Conservation (phyloP, 2,113 vertebrate genomes). For the Nyctibius bracteatus region DNA sequence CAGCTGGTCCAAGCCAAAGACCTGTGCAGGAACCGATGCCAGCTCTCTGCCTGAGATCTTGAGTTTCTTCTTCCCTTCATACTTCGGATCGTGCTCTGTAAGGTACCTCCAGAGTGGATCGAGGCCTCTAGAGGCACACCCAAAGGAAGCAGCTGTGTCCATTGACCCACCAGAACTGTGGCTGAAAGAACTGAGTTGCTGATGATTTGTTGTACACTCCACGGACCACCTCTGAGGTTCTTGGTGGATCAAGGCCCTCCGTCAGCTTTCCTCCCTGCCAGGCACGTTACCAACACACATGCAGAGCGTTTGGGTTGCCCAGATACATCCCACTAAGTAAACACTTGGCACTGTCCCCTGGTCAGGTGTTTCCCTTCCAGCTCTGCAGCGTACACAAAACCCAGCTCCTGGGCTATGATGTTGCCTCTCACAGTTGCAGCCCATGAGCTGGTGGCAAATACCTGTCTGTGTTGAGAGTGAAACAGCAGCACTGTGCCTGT, state of each 20-base stretch:
- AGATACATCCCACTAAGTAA: slow-evolving; percentile 16
- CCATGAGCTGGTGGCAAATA: background rate
- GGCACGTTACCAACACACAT: background rate
- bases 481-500: background rate
- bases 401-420: background rate
- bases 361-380: background rate
- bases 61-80: slow-evolving; percentile 34
- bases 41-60: slow-evolving; percentile 59
- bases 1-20: slow-evolving; percentile 55
- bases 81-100: background rate
- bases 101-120: slow-evolving; percentile 25
- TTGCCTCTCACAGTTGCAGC: fast-evolving
- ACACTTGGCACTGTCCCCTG: background rate
- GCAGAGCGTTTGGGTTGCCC: slow-evolving; percentile 16
- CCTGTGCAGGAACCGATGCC: background rate
- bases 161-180: background rate
- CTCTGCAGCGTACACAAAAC: background rate
- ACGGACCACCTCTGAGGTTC: background rate
- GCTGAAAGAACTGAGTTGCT: background rate
- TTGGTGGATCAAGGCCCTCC: background rate
- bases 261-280: background rate
- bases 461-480: background rate
- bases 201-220: background rate
- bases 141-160: background rate
- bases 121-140: background rate